Evolutionary conservation across 2,888 invertebrate species (phyloP).

Genomic region (Hartigia nigra): DNA sequence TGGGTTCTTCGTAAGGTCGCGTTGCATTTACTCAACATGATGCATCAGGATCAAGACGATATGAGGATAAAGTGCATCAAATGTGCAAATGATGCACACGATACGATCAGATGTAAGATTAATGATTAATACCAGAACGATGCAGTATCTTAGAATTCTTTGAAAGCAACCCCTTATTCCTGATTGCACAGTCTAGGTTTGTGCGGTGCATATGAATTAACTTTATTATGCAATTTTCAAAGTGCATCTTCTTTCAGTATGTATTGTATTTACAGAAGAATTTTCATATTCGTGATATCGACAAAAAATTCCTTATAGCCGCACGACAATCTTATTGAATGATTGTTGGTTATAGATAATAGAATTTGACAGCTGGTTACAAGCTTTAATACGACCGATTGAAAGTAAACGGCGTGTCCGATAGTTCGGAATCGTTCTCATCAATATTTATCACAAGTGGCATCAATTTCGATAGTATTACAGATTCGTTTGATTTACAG

Average conservation of each 20-base stretch:
- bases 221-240: background rate
- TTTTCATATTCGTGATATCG: background rate
- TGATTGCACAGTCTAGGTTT: background rate
- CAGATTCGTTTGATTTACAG: background rate
- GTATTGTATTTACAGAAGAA: background rate
- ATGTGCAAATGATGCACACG: background rate
- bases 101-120: background rate
- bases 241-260: background rate
- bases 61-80: background rate
- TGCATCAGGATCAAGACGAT: background rate
- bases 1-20: background rate
- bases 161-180: background rate
- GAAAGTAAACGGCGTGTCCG: too few species aligned
- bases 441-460: slow-evolving; percentile 4
- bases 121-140: background rate
- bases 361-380: too few species aligned
- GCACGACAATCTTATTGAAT: background rate
- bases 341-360: background rate
- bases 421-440: background rate
- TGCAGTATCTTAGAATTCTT: background rate
- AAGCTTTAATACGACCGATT: too few species aligned
- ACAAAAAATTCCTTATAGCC: background rate
- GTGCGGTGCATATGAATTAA: background rate
- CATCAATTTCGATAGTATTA: background rate
- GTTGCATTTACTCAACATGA: background rate